phyloP scores from a whole-genome alignment of 2,888 invertebrate genomes.

The Choreutis nemorana region DNA sequence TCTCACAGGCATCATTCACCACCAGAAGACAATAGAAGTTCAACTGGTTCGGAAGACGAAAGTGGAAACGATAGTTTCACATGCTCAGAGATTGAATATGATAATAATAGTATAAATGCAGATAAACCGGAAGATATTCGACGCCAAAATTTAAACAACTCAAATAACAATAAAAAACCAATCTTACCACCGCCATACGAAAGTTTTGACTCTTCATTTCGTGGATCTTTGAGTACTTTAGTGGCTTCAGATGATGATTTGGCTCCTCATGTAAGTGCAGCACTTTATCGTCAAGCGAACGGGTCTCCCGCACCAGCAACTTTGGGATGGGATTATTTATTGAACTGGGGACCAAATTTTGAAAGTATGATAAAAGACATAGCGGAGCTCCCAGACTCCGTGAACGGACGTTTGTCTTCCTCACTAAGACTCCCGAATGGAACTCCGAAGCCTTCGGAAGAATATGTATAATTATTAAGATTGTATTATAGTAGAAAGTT shows the following conservation, averaged over 20 bases:
- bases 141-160: slow-evolving; percentile 62
- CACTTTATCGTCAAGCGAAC: slow-evolving; percentile 79
- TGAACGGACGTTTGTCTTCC: slow-evolving; percentile 75
- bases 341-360: slow-evolving; percentile 97
- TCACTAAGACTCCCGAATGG: slow-evolving; percentile 79
- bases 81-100: slow-evolving; percentile 97
- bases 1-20: slow-evolving; percentile 78
- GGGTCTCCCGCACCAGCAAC: slow-evolving; percentile 82
- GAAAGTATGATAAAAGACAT: slow-evolving; percentile 96
- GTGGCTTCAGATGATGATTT: slow-evolving; percentile 94
- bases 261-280: slow-evolving; percentile 80
- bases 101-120: slow-evolving; percentile 85
- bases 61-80: slow-evolving; percentile 97
- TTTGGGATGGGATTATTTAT: slow-evolving; percentile 91
- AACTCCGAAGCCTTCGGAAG: slow-evolving; percentile 87
- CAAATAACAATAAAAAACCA: slow-evolving; percentile 67
- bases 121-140: slow-evolving; percentile 76
- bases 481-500: slow-evolving; percentile 16
- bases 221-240: slow-evolving; percentile 91
- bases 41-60: slow-evolving; percentile 85
- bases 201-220: slow-evolving; percentile 93
- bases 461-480: slow-evolving; percentile 73
- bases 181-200: slow-evolving; percentile 84
- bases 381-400: slow-evolving; percentile 89
- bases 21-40: slow-evolving; percentile 77